Evolutionary conservation across 2,113 vertebrate genomes (phyloP), one percentile per base, ranked within the genome.

Genomic region (Bos indicus): DNA sequence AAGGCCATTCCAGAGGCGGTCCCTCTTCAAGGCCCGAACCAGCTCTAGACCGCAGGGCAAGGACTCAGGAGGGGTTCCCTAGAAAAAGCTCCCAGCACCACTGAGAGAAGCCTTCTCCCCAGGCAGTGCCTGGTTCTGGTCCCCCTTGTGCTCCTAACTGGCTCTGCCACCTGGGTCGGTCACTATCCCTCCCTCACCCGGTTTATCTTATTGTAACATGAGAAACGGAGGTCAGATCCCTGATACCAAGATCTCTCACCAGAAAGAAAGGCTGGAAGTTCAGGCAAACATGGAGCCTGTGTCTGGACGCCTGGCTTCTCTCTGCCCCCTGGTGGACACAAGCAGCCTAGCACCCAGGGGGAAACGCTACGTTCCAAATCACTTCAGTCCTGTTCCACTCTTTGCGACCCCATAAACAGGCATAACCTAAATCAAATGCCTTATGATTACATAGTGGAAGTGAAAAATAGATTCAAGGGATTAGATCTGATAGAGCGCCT

Each of bases 301-400:
- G 60, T 59, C 67, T 90, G 67, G 28, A 95, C 87, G 87, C 48
- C 64, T 40, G 60, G 77, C 90, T 88, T 93, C 48, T 56, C 25
- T 90, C 96, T 98, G 96, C 95, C 95, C 92, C 84, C 98, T 98
- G 36, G 96, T 94, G 98, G 95, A 54, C n/a, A 4, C 7, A 0
- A 21, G 40, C 36, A 77, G 92, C 92, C 62, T 59, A 90, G 80
- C 92, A 91, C 30, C 28, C 21, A 3, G 23, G 71, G 48, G 64
- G 3, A 54, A 26, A 40, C 21, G 33, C 64, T 71, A 13, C 21
- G 2, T 40, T 5, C 67, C 36, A 74, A 71, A 23, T 40, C 19
- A 23, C 19, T 71, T 25, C 36, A 13, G 36, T 74, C 21, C 1
- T 43, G 71, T 74, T 23, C 11, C 10, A 25, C 36, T 25, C 36